Percentiles rank a stretch among this genome's conserved stretches.
These are phyloP conservation scores for Tiphia femorata DNA, from an alignment of 2,888 invertebrate genomes.

Conservation along the genomic window DNA sequence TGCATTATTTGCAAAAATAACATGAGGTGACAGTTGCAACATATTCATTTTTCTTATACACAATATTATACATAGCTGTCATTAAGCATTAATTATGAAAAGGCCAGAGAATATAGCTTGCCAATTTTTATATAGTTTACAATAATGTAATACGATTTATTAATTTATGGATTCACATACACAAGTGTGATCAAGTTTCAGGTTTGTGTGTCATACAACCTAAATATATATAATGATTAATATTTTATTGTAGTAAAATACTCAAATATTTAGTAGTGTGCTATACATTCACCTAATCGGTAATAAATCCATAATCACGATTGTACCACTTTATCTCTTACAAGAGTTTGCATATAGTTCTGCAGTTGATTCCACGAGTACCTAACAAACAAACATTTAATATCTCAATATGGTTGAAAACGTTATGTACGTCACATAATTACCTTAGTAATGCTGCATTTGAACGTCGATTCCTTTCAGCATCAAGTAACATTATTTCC, in stretches of 20 bases:
- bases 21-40: too few relatives aligned
- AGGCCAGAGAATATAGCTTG: too few relatives aligned
- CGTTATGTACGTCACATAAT: conserved; percentile 11
- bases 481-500: conserved; percentile 48
- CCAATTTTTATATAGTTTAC: too few relatives aligned
- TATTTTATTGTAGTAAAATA: conserved; percentile 19
- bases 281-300: conserved; percentile 25
- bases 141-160: not conserved
- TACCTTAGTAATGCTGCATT: conserved; percentile 58
- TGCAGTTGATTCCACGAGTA: conserved; percentile 38
- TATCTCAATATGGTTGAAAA: conserved; percentile 1
- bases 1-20: too few relatives aligned
- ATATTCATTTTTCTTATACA: too few relatives aligned
- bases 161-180: conserved; percentile 7
- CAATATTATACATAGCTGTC: too few relatives aligned
- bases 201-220: conserved; percentile 12
- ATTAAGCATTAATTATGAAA: too few relatives aligned
- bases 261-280: conserved; percentile 18
- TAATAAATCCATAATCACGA: conserved; percentile 41
- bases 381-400: conserved; percentile 26
- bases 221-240: conserved; percentile 14
- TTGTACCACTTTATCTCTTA: conserved; percentile 18
- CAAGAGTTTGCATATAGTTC: conserved; percentile 21
- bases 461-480: conserved; percentile 48
- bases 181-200: conserved; percentile 5